Evolutionary conservation across 2,113 vertebrate species (phyloP).

Genomic region (Phoenicopterus ruber): DNA sequence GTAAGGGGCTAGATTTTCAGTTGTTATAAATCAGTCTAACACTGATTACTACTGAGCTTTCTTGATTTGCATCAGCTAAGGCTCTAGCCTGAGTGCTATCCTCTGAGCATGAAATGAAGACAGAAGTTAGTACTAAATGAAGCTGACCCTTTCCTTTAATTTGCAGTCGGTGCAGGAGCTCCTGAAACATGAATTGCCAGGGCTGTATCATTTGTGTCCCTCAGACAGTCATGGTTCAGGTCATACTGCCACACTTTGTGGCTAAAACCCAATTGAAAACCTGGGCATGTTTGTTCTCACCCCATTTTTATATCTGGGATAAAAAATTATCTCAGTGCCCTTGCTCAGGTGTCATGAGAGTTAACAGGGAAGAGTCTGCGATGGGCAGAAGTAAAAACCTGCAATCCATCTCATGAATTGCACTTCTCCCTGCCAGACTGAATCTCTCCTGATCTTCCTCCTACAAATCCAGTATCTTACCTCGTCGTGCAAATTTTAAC

Average conservation of each 20-base stretch:
- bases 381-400: background rate
- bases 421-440: background rate
- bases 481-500: background rate
- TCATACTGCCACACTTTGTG: background rate
- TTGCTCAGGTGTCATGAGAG: background rate
- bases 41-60: slow-evolving; percentile 33
- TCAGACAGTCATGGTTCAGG: background rate
- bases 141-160: slow-evolving; percentile 19
- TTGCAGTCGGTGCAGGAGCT: background rate
- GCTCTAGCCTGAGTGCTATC: background rate
- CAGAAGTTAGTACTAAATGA: background rate
- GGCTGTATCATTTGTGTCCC: background rate
- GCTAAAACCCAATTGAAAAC: background rate
- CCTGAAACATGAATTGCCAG: background rate
- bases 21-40: slow-evolving; percentile 25
- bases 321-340: slow-evolving; percentile 4
- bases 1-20: slow-evolving; percentile 2
- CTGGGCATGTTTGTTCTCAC: background rate
- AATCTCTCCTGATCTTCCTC: background rate
- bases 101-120: slow-evolving; percentile 29
- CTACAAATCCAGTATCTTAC: background rate
- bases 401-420: background rate
- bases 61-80: slow-evolving; percentile 40
- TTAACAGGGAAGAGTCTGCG: background rate
- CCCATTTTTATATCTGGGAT: slow-evolving; percentile 5